phyloP scores from a whole-genome alignment of 2,797 vertebrate genomes.

The Holocentrus rufus region DNA sequence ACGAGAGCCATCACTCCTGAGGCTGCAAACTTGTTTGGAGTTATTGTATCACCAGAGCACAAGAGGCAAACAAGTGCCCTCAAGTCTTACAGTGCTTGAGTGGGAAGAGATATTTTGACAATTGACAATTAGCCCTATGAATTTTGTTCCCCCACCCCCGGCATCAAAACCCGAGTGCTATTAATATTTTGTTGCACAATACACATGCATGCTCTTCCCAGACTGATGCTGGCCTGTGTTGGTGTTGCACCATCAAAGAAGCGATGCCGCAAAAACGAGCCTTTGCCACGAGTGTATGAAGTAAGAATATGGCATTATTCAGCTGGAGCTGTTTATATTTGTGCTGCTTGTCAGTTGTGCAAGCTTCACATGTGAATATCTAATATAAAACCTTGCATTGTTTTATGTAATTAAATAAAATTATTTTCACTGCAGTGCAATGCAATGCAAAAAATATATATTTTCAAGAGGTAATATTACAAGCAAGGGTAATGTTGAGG shows the following conservation, averaged over 20 bases:
- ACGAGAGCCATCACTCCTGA: slow-evolving; percentile 71
- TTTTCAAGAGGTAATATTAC: too few relatives aligned
- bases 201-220: slow-evolving; percentile 45
- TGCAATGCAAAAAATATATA: too few relatives aligned
- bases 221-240: slow-evolving; percentile 31
- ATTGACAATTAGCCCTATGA: slow-evolving; percentile 79
- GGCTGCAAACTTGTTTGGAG: slow-evolving; percentile 76
- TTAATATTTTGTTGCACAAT: slow-evolving; percentile 71
- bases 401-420: too few relatives aligned
- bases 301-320: background rate
- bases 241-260: slow-evolving; percentile 32
- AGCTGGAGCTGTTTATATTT: background rate
- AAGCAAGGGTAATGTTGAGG: too few relatives aligned
- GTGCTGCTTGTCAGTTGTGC: too few relatives aligned
- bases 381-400: too few relatives aligned
- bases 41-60: slow-evolving; percentile 79
- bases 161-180: slow-evolving; percentile 72
- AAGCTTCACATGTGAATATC: background rate
- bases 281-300: background rate
- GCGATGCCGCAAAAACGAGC: slow-evolving; percentile 19
- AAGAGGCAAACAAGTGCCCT: slow-evolving; percentile 82
- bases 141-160: slow-evolving; percentile 72
- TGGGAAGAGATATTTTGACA: slow-evolving; percentile 74
- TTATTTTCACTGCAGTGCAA: too few relatives aligned
- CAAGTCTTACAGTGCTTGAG: slow-evolving; percentile 73